Base-by-base conservation (phyloP, 1,140 invertebrate species). In the Ditylenchus dipsaci region DNA sequence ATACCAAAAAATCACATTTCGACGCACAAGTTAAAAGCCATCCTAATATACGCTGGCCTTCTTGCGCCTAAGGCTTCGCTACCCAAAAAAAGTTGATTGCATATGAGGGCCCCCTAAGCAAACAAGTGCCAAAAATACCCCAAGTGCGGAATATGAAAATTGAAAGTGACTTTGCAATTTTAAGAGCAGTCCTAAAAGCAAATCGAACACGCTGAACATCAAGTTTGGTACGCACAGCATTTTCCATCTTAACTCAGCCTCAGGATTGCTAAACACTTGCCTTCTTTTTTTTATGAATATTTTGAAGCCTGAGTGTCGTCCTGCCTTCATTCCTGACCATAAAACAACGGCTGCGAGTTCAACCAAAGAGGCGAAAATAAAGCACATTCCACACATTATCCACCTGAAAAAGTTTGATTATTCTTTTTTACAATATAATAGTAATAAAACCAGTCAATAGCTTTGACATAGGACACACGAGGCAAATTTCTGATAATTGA, bases 401-500 rank as follows among this genome's bases (percentile, higher is more conserved):
- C 17, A 70, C 27, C 9, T 27, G 17, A 33, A n/a, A n/a, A n/a
- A 49, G 19, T 19, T 47, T 21, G 29, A 1, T 21, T 65, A n/a
- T 13, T 45, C 5, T 42, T 17, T 70, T n/a, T 13, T 27, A 43
- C 15, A 59, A n/a, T 58, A 19, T 64, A 17, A 30, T 15, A 30
- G 13, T n/a, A 63, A 69, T 23, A 23, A 76, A 47, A 43, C 68
- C 43, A 79, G 49, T 75, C 71, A 49, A 71, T 74, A n/a, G 57
- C 74, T 21, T 77, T 80, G 7, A 80, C 29, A 30, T 79, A 75
- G 56, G 71, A 79, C 15, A 83, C 81, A 63, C 80, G 45, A 43
- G 80, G 80, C 63, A 82, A 65, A 67, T 82, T 82, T 43, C 79
- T 64, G 42, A 83, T 82, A 59, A 81, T 81, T 43, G 57, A 65